These are phyloP conservation scores for Ceriagrion tenellum DNA, from an alignment of 2,888 invertebrate genomes.

Conservation along the genomic window DNA sequence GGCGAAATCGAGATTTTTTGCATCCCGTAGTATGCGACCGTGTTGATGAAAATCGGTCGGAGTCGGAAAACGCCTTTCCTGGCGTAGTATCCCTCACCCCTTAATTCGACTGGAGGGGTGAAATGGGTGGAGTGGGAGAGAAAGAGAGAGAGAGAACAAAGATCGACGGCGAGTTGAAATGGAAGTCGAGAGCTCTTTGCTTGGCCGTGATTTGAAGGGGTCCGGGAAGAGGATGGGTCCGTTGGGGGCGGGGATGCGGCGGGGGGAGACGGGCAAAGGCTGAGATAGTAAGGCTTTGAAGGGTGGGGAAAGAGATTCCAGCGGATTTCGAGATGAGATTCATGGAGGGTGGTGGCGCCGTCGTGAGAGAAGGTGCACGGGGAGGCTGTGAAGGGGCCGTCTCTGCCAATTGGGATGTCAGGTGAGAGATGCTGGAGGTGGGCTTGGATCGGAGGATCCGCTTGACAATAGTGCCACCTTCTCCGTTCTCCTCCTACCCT, in stretches of 20 bases:
- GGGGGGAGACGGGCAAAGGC: neutral
- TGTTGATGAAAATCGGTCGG: neutral
- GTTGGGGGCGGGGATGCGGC: neutral
- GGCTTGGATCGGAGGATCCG: neutral
- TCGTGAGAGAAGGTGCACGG: neutral
- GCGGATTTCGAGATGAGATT: constrained; percentile 9
- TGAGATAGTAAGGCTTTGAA: neutral
- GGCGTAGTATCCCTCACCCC: no score
- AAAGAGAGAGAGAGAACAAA: neutral
- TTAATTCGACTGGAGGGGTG: no score
- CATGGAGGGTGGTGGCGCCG: neutral
- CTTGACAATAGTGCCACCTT: neutral
- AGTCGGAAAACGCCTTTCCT: neutral
- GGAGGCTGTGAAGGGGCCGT: no score
- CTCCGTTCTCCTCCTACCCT: neutral
- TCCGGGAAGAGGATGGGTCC: neutral
- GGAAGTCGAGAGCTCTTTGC: neutral
- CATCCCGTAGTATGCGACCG: neutral
- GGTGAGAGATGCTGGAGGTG: no score
- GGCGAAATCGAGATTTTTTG: neutral
- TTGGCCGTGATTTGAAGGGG: neutral
- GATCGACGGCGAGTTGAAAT: neutral
- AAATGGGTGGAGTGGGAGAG: neutral
- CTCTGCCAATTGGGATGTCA: no score
- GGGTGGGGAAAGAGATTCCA: neutral